Percentiles rank a stretch among this genome's conserved stretches.
phyloP scores from a whole-genome alignment of 2,797 vertebrate species.

The Macroramphosus scolopax region DNA sequence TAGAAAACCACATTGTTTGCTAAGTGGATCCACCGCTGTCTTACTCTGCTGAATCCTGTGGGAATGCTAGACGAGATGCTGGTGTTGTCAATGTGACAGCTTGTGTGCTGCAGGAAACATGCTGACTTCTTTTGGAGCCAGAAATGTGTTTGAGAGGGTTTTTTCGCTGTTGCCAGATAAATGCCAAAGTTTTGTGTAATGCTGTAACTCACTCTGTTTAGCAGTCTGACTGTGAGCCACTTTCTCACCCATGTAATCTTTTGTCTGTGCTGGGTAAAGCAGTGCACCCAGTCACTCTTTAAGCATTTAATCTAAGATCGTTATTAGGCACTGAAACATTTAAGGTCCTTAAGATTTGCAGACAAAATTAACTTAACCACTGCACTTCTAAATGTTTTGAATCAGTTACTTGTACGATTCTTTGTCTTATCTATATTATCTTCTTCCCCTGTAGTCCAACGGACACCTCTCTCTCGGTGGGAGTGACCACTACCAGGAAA shows the following conservation, averaged over 20 bases:
- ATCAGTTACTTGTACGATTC: neutral
- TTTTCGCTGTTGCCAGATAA: constrained; percentile 58
- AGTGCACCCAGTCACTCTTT: constrained; percentile 4
- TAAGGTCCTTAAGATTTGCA: too few relatives aligned
- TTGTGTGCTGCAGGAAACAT: constrained; percentile 27
- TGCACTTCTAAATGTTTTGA: too few relatives aligned
- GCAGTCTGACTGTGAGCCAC: constrained; percentile 34
- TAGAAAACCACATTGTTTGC: constrained; percentile 32
- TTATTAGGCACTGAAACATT: constrained; percentile 8
- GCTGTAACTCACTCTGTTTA: constrained; percentile 50
- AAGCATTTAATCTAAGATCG: constrained; percentile 15
- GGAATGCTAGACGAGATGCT: constrained; percentile 32
- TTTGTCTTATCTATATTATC: constrained; percentile 1
- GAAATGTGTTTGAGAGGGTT: constrained; percentile 33
- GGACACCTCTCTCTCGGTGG: constrained; percentile 88
- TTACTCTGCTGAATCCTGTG: constrained; percentile 20
- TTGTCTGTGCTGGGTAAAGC: constrained; percentile 47
- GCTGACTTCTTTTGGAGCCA: constrained; percentile 39
- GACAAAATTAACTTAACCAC: too few relatives aligned
- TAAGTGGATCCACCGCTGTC: constrained; percentile 24
- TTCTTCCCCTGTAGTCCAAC: constrained; percentile 81
- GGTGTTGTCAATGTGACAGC: constrained; percentile 38
- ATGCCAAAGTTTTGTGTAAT: constrained; percentile 67
- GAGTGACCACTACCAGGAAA: constrained; percentile 93
- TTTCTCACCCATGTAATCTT: constrained; percentile 63